phyloP scores from a whole-genome alignment of 1,140 invertebrate species.

The Papilio xuthus region DNA sequence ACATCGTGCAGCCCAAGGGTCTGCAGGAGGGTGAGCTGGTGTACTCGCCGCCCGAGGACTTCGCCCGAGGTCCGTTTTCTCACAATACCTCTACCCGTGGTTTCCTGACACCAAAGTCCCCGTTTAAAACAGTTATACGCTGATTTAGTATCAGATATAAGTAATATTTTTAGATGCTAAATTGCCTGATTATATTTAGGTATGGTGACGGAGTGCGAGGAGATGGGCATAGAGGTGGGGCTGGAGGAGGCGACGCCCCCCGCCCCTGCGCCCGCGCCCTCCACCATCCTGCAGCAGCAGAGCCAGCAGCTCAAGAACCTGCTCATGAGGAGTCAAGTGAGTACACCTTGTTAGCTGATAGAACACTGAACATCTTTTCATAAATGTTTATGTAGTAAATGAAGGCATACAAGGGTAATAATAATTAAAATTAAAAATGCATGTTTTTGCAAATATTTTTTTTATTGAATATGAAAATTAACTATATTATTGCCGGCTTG shows the following conservation, averaged over 20 bases:
- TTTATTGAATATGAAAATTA: conserved; percentile 2
- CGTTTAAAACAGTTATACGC: too few species aligned
- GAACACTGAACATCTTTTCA: too few species aligned
- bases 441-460: not conserved
- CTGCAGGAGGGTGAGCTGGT: conserved; percentile 92
- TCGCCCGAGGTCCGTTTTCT: conserved; percentile 40
- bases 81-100: too few species aligned
- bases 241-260: conserved; percentile 43
- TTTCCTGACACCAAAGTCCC: too few species aligned
- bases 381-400: too few species aligned
- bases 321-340: conserved; percentile 73
- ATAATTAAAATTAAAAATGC: too few species aligned
- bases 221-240: not conserved
- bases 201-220: conserved; percentile 48
- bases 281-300: conserved; percentile 78
- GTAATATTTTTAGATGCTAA: too few species aligned
- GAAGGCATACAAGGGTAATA: too few species aligned
- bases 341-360: too few species aligned
- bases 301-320: conserved; percentile 80
- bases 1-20: conserved; percentile 93
- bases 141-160: too few species aligned
- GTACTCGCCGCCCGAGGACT: conserved; percentile 82
- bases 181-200: not conserved
- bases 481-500: too few species aligned
- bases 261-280: conserved; percentile 46